phyloP scores from a whole-genome alignment of 2,888 invertebrate genomes.

The Trachelus tabidus region DNA sequence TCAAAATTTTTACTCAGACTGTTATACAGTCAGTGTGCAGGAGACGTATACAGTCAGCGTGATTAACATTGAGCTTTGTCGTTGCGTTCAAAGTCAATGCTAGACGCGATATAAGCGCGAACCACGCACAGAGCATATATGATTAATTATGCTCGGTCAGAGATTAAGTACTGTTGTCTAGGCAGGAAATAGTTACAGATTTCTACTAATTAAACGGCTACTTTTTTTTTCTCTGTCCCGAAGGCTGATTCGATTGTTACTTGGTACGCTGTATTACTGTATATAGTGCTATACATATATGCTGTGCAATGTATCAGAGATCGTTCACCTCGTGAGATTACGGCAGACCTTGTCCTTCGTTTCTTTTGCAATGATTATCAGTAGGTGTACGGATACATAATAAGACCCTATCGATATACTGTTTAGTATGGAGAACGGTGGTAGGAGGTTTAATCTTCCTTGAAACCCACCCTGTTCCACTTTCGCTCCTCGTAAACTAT shows the following conservation, averaged over 20 bases:
- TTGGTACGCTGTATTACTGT: background rate
- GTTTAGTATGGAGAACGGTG: constrained; percentile 13
- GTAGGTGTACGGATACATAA: background rate
- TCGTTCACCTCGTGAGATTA: background rate
- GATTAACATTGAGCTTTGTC: background rate
- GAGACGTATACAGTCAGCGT: background rate
- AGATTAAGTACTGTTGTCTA: background rate
- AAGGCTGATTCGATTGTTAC: background rate
- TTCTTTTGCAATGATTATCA: background rate
- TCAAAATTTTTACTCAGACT: background rate
- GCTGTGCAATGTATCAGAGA: background rate
- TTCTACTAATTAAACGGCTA: background rate
- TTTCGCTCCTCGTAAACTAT: constrained; percentile 66
- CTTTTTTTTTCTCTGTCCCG: background rate
- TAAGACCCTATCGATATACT: background rate
- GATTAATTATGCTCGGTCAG: background rate
- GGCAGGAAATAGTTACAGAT: background rate
- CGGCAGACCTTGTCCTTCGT: background rate
- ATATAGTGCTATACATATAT: background rate
- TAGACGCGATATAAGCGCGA: background rate
- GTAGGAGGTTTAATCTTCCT: constrained; percentile 53
- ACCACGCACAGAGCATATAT: background rate
- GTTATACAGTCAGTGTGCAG: background rate
- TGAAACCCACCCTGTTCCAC: constrained; percentile 44
- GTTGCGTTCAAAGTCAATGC: background rate